Base-by-base conservation (phyloP, 2,888 invertebrate genomes). In the Lepidocyrtoides sp. region DNA sequence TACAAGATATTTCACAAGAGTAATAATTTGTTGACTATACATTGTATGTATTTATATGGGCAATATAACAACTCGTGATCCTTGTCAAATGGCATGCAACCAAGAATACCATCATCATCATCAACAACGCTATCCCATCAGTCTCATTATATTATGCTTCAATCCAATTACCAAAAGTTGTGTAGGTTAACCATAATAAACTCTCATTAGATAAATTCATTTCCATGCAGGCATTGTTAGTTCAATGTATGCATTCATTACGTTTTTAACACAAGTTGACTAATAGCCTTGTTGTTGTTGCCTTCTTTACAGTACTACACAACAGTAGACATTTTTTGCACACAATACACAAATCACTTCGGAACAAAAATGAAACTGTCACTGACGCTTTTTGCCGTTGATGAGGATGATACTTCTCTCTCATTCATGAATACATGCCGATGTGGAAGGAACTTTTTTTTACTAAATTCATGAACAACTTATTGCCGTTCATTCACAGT, bases 161-260 rank as follows among this genome's bases (percentile, higher is more conserved):
- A 89, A 83, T 89, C 83, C 83, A 89, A 75, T 89, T 83, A 75
- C 75, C 77, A 82, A 82, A 88, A 83, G 72, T 75, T 89, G 81
- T 82, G 88, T 82, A 82, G 88, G 88, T 82, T 89, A 89, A 89
- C 88, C 88, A 89, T 89, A 89, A 89, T 89, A 89, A 89, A 89
- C 88, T 89, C 88, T 89, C 88, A 89, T 89, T 89, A 89, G 88
- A 12, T 44, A 41, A 81, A 87, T 79, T 79, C 48, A n/a, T 44
- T 23, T 41, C 36, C 41, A 14, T 72, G 51, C 66, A 26, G 23
- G 57, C 60, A 44, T 66, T 69, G 69, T 69, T 84, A 66, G 8
- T 12, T 66, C 10, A 23, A 26, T 48, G 26, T 23, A 23, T 20
- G 17, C 44, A 75, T 48, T 12, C n/a, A 48, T 66, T 8, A 41